A percentile compares a stretch with the other conserved stretches of the same genome.
Conservation (phyloP, 2,113 vertebrate species). For the Seriola quinqueradiata region DNA sequence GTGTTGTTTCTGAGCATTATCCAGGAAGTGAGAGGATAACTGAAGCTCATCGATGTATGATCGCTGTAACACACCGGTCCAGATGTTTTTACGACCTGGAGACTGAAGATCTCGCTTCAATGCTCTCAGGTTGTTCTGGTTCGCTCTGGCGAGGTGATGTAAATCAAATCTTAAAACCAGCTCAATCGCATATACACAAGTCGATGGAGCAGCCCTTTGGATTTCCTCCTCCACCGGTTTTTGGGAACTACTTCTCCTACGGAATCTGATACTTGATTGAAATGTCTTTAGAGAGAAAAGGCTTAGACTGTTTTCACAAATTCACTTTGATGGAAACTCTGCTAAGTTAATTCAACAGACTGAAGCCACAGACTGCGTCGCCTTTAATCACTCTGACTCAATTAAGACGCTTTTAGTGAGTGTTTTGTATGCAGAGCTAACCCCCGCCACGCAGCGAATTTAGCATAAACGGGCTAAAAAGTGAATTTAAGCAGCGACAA, state of each 20-base stretch:
- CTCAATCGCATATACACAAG: not conserved
- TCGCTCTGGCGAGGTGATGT: not conserved
- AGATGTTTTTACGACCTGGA: not conserved
- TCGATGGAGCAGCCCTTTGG: not conserved
- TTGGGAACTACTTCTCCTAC: too few relatives aligned
- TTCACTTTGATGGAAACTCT: constrained; percentile 19
- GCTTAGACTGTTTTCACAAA: constrained; percentile 26
- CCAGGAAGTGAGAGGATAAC: not conserved
- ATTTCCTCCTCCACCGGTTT: too few relatives aligned
- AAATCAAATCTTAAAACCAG: constrained; percentile 13
- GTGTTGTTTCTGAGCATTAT: constrained; percentile 16
- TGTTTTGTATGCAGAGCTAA: constrained; percentile 13
- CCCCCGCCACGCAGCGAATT: not conserved
- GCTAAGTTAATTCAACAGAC: constrained; percentile 10
- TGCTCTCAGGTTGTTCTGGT: constrained; percentile 26
- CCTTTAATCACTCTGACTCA: constrained; percentile 47
- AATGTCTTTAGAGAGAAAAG: constrained; percentile 40
- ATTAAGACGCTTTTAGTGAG: constrained; percentile 41
- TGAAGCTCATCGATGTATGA: not conserved
- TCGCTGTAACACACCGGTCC: not conserved
- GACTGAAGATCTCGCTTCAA: not conserved
- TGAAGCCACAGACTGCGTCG: not conserved
- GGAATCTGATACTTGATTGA: constrained; percentile 45
- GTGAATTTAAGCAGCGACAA: constrained; percentile 1
- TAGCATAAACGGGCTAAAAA: constrained; percentile 9